These are phyloP conservation scores for Hucho hucho DNA, from an alignment of 2,113 vertebrate species.

Conservation along the genomic window DNA sequence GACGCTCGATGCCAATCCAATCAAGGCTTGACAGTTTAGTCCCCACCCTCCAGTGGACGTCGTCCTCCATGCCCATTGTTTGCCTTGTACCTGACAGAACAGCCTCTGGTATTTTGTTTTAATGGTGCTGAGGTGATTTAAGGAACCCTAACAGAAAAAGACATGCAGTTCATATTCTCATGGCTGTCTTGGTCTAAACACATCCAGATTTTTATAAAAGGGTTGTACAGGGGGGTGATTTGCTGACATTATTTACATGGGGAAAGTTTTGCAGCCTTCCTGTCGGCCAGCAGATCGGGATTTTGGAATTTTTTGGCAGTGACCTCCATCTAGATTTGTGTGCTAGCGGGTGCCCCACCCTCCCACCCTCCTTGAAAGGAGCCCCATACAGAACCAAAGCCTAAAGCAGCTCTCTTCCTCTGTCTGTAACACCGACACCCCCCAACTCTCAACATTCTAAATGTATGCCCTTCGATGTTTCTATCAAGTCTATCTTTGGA, in stretches of 20 bases:
- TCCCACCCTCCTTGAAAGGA: constrained; percentile 10
- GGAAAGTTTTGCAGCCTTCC: constrained; percentile 66
- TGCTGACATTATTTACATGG: constrained; percentile 75
- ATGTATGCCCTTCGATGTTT: constrained; percentile 32
- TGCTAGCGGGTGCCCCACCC: constrained; percentile 51
- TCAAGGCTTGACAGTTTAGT: constrained; percentile 34
- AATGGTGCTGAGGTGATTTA: constrained; percentile 61
- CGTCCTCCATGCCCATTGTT: constrained; percentile 39
- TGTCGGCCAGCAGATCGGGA: constrained; percentile 70
- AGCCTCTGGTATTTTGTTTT: constrained; percentile 62
- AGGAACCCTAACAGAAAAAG: constrained; percentile 68
- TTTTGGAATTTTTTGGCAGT: constrained; percentile 74
- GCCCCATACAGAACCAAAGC: constrained; percentile 37
- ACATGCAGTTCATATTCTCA: constrained; percentile 74
- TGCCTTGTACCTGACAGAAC: constrained; percentile 58
- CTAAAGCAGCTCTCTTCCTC: constrained; percentile 33
- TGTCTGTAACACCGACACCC: constrained; percentile 15
- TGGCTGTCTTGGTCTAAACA: constrained; percentile 71
- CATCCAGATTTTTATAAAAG: constrained; percentile 71
- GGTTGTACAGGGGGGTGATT: constrained; percentile 53
- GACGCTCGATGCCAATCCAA: constrained; percentile 52
- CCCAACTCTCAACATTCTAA: constrained; percentile 23
- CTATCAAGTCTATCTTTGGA: constrained; percentile 46
- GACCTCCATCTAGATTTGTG: constrained; percentile 81
- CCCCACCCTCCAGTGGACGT: constrained; percentile 28